phyloP scores from a whole-genome alignment of 2,113 vertebrate genomes.

The Psettodes erumei region DNA sequence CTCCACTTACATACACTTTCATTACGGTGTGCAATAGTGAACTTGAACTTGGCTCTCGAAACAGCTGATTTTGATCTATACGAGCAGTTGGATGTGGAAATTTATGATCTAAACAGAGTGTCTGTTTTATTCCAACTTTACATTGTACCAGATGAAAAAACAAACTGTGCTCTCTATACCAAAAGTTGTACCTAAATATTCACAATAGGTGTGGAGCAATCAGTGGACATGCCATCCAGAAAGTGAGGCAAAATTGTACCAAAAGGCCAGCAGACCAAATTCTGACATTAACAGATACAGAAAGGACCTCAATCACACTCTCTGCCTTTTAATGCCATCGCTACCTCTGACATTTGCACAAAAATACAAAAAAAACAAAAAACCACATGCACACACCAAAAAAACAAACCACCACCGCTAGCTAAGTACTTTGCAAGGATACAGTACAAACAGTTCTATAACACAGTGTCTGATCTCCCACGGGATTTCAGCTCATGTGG shows the following conservation, averaged over 20 bases:
- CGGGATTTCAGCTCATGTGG: neutral
- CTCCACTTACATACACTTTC: too few relatives aligned
- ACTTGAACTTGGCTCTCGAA: neutral
- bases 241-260: conserved; percentile 6
- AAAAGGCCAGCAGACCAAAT: neutral
- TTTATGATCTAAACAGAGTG: neutral
- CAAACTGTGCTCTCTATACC: neutral
- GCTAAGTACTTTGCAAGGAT: conserved; percentile 2
- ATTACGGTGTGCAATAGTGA: too few relatives aligned
- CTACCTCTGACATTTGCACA: neutral
- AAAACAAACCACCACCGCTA: neutral
- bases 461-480: conserved; percentile 31
- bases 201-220: neutral
- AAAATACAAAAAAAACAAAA: neutral
- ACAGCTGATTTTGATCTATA: too few relatives aligned
- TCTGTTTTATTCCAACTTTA: neutral
- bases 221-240: neutral
- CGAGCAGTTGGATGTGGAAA: neutral
- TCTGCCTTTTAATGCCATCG: neutral
- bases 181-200: neutral
- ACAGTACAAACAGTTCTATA: conserved; percentile 53
- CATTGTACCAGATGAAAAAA: neutral
- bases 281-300: neutral
- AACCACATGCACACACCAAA: conserved; percentile 5
- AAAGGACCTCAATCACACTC: neutral